These are phyloP conservation scores for Trematomus bernacchii DNA, from an alignment of 2,797 vertebrate genomes.

Conservation along the genomic window DNA sequence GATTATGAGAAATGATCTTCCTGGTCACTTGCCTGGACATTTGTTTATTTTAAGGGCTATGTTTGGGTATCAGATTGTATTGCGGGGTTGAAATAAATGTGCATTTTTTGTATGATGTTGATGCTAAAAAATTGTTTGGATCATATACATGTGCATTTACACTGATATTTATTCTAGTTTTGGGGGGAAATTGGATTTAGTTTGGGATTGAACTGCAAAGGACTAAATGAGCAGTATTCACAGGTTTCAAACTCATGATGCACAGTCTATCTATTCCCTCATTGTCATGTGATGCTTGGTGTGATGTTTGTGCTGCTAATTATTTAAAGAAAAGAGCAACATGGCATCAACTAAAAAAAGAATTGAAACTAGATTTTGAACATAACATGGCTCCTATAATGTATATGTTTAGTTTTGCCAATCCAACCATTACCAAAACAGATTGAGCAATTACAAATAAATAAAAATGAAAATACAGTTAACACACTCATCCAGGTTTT, in stretches of 20 bases:
- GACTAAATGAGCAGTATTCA: not conserved
- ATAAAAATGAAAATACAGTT: not conserved
- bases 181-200: no score
- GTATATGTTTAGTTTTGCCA: not conserved
- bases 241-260: no score
- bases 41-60: slow-evolving; percentile 25
- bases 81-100: slow-evolving; percentile 65
- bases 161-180: not conserved
- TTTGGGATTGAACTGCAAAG: not conserved
- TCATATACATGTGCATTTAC: not conserved
- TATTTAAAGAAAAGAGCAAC: not conserved
- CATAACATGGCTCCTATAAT: not conserved
- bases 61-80: slow-evolving; percentile 40
- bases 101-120: slow-evolving; percentile 3
- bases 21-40: slow-evolving; percentile 1
- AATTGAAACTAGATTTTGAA: not conserved
- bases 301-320: no score
- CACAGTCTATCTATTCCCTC: not conserved
- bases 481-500: no score
- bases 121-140: not conserved
- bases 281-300: not conserved
- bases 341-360: not conserved
- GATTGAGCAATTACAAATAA: not conserved
- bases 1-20: slow-evolving; percentile 25
- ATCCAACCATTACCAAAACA: not conserved